Conservation (phyloP, 2,113 vertebrate species). For the Nerophis lumbriciformis region DNA sequence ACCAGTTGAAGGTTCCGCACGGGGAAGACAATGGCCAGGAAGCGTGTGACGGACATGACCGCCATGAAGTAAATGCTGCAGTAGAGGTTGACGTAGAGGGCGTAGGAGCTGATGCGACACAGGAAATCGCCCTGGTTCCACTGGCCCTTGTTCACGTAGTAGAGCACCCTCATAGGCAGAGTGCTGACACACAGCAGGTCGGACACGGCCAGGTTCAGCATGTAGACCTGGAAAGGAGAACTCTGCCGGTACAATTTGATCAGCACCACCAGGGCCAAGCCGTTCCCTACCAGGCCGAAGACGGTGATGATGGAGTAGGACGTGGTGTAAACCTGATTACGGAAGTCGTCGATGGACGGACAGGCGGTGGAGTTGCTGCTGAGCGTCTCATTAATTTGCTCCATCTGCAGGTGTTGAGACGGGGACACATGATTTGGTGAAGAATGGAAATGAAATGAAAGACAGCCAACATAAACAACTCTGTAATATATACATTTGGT, state of each 20-base stretch:
- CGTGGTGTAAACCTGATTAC: constrained; percentile 87
- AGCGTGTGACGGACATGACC: constrained; percentile 92
- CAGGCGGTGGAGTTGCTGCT: constrained; percentile 22
- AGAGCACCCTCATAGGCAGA: constrained; percentile 83
- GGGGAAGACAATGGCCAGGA: constrained; percentile 90
- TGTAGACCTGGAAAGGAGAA: constrained; percentile 87
- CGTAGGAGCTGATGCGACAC: constrained; percentile 84
- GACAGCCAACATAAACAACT: no score
- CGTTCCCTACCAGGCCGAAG: constrained; percentile 82
- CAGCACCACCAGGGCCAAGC: constrained; percentile 81
- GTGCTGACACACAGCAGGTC: constrained; percentile 89
- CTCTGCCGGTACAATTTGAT: constrained; percentile 75
- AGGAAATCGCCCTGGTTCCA: constrained; percentile 86
- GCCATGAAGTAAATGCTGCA: constrained; percentile 96
- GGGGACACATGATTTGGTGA: background rate
- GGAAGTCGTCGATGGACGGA: constrained; percentile 82
- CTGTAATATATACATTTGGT: no score
- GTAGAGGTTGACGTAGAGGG: constrained; percentile 93
- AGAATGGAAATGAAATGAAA: background rate
- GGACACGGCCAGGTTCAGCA: constrained; percentile 88
- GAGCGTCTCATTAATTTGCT: constrained; percentile 1
- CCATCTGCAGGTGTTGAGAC: constrained; percentile 37
- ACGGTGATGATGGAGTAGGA: constrained; percentile 85
- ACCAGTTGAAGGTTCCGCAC: constrained; percentile 81
- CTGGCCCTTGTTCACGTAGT: constrained; percentile 82